phyloP scores from a whole-genome alignment of 2,113 vertebrate genomes.

The Aythya baeri region DNA sequence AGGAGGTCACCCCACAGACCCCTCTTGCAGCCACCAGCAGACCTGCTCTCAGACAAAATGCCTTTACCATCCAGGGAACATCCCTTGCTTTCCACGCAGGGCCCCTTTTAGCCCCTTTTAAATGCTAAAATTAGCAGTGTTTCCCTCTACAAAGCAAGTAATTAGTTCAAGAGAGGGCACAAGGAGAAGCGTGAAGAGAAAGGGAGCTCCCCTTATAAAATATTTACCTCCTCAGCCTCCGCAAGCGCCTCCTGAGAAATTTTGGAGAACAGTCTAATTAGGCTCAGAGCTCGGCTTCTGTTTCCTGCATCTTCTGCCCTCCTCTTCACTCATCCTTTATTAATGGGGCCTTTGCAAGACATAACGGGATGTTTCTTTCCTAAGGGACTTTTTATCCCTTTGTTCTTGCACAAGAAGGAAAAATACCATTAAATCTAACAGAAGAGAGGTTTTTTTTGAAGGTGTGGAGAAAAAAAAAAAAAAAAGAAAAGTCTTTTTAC shows the following conservation, averaged over 20 bases:
- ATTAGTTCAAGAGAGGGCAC: background rate
- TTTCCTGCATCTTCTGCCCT: background rate
- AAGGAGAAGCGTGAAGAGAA: background rate
- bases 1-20: background rate
- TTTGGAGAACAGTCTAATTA: slow-evolving; percentile 7
- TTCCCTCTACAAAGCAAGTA: slow-evolving; percentile 18
- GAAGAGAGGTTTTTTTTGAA: background rate
- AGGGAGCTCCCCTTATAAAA: slow-evolving; percentile 52
- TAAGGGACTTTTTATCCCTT: background rate
- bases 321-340: slow-evolving; percentile 31
- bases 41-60: no score
- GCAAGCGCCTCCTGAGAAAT: slow-evolving; percentile 2
- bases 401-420: background rate
- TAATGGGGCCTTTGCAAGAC: background rate
- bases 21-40: background rate
- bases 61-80: background rate
- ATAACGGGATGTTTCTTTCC: background rate
- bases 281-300: background rate
- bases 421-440: background rate
- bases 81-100: background rate
- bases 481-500: background rate
- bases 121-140: background rate
- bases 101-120: no score
- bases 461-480: background rate
- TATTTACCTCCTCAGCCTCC: slow-evolving; percentile 20